phyloP scores from a whole-genome alignment of 2,113 vertebrate species.

The Thunnus thynnus region DNA sequence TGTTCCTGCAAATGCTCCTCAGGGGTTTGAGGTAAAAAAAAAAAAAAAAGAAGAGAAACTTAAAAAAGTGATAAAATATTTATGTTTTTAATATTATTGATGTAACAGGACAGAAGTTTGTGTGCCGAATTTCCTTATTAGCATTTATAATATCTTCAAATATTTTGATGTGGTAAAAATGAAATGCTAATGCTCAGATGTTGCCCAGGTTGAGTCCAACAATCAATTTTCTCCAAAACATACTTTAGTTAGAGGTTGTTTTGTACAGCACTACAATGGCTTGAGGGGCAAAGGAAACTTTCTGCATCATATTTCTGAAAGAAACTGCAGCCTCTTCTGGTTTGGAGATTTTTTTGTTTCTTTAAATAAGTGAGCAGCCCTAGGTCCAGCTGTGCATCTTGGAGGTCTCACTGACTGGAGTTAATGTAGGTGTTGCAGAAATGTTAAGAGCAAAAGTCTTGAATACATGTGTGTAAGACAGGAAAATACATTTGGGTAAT shows the following conservation, averaged over 20 bases:
- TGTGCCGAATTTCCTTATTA: not conserved
- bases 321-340: not conserved
- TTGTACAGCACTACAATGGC: not conserved
- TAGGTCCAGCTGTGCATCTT: not conserved
- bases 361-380: not conserved
- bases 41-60: not conserved
- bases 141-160: not conserved
- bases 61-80: not conserved
- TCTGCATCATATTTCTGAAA: not conserved
- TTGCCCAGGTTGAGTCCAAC: not conserved
- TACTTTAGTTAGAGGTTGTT: not conserved
- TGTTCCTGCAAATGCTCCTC: slow-evolving; percentile 20
- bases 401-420: not conserved
- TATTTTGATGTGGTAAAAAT: not conserved
- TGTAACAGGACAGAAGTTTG: not conserved
- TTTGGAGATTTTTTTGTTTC: not conserved
- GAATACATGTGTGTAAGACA: too few species aligned
- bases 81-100: slow-evolving; percentile 1
- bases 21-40: slow-evolving; percentile 11
- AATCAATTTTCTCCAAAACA: not conserved
- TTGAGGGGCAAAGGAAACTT: not conserved
- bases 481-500: too few species aligned
- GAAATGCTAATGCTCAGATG: not conserved
- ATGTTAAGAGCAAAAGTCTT: not conserved
- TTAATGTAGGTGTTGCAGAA: not conserved